Evolutionary conservation across 1,140 invertebrate species (phyloP), one percentile per base, ranked within the genome.

Genomic region (Xylocopa sonorina): DNA sequence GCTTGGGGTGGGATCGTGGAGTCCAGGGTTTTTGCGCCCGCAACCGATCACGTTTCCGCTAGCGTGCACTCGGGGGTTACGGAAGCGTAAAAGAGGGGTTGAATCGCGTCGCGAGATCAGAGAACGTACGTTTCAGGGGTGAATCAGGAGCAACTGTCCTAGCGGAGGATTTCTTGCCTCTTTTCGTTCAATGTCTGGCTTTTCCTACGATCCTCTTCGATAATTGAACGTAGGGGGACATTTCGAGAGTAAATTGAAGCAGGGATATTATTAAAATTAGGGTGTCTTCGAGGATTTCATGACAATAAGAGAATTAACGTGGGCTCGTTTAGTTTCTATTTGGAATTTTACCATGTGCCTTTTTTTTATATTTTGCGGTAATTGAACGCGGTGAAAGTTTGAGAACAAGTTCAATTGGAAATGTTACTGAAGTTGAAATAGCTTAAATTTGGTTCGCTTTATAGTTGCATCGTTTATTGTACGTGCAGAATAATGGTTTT

Each of bases 21-120:
- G 14, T 24, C 27, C 48, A 18, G 34, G 72, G 32, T 55, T 75
- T 75, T 75, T 64, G 34, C 38, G 48, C 14, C 32, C 58, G 43
- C 53, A 58, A 58, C n/a, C 24, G 72, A 74, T 74, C 60, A 27
- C 34, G 60, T 74, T 74, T 74, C n/a, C 60, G 24, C 60, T 14
- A 34, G 2, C 57, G 38, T 75, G 50, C 72, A 32, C 24, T 32
- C 38, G 38, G 14, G 21, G 18, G 46, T n/a, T 29, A 16, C 12
- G 32, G 16, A 48, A 14, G 16, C 32, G 46, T 43, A 27, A 73
- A 16, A 12, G 55, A 51, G 48, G 60, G 58, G 34, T 41, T 1
- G 48, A 63, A 14, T 53, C 58, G 46, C 24, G 46, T 34, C 58
- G 58, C 21, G 32, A 38, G 34, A 41, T 21, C 34, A 21, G 14